These are phyloP conservation scores for Rhegmatorhina hoffmannsi DNA, from an alignment of 2,113 vertebrate genomes.

Conservation along the genomic window DNA sequence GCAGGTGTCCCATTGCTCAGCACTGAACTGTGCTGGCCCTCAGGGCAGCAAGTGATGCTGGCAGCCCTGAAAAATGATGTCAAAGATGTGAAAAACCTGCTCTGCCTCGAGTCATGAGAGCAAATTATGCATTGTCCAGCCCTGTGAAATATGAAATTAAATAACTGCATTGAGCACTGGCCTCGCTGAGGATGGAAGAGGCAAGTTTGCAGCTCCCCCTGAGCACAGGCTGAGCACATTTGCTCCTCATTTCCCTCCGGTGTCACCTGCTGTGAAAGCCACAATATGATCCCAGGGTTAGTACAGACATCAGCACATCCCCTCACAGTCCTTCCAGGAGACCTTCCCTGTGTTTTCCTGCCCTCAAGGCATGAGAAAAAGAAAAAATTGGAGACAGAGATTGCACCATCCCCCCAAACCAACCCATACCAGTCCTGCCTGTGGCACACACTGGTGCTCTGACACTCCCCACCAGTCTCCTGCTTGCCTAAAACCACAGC, in stretches of 20 bases:
- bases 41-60: fast-evolving
- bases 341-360: not conserved
- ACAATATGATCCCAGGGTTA: fast-evolving
- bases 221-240: fast-evolving
- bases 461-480: not conserved
- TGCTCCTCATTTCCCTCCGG: not conserved
- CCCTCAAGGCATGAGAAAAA: not conserved
- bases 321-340: not conserved
- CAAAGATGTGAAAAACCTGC: not conserved
- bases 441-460: not conserved
- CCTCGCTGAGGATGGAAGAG: fast-evolving
- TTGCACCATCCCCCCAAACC: not conserved
- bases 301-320: fast-evolving
- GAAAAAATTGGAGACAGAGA: fast-evolving
- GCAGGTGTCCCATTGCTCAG: not conserved
- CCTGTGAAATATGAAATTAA: fast-evolving
- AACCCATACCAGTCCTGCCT: fast-evolving
- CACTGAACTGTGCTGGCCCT: fast-evolving
- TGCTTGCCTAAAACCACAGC: not conserved
- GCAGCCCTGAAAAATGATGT: not conserved
- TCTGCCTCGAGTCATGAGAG: not conserved
- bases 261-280: not conserved
- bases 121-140: not conserved
- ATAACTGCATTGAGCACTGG: fast-evolving
- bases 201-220: not conserved